These are phyloP conservation scores for Mechanitis messenoides DNA, from an alignment of 2,888 invertebrate species.

Conservation along the genomic window DNA sequence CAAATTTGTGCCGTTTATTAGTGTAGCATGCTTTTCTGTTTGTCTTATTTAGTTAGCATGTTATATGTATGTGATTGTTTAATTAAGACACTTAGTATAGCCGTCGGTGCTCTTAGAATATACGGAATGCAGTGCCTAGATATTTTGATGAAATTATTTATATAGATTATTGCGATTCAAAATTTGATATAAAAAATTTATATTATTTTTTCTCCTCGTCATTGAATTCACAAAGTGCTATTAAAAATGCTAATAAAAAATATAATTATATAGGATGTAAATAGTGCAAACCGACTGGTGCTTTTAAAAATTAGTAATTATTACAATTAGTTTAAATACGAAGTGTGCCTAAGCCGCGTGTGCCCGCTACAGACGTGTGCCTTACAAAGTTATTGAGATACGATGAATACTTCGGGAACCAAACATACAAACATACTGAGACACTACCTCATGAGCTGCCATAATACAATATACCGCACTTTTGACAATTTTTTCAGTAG, in stretches of 20 bases:
- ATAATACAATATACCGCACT: no score
- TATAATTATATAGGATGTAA: not conserved
- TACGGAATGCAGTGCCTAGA: slow-evolving; percentile 10
- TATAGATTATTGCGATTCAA: not conserved
- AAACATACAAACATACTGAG: not conserved
- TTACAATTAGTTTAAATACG: no score
- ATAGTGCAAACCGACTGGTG: slow-evolving; percentile 13
- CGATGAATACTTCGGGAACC: not conserved
- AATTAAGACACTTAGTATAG: slow-evolving; percentile 15
- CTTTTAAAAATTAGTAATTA: slow-evolving; percentile 6
- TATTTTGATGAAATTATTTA: slow-evolving; percentile 3
- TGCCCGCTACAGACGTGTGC: slow-evolving; percentile 10
- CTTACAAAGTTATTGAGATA: not conserved
- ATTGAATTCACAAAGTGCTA: slow-evolving; percentile 54
- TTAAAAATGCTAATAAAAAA: slow-evolving; percentile 7
- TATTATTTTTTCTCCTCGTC: slow-evolving; percentile 19
- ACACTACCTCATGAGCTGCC: no score
- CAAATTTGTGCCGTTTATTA: not conserved
- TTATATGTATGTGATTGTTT: not conserved
- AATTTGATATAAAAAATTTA: not conserved
- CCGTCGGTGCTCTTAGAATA: slow-evolving; percentile 20
- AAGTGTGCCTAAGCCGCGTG: slow-evolving; percentile 12
- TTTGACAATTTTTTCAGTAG: no score
- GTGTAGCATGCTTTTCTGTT: not conserved
- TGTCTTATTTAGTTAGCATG: not conserved